Conservation (phyloP, 2,888 invertebrate genomes). For the Abrostola triplasia region DNA sequence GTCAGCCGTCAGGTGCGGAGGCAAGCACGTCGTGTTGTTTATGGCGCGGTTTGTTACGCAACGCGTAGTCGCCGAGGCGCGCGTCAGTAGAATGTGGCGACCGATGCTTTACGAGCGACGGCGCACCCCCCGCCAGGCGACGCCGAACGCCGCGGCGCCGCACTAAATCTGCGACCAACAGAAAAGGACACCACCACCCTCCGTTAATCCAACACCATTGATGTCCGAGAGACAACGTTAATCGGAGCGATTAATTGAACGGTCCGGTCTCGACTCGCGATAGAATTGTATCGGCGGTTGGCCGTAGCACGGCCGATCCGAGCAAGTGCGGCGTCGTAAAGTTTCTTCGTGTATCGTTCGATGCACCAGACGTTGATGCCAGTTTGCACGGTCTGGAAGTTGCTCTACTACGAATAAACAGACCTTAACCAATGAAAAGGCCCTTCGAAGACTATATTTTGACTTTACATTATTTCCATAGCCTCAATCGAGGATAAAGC, state of each 20-base stretch:
- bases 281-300: conserved; percentile 82
- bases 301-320: conserved; percentile 81
- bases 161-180: conserved; percentile 87
- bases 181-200: conserved; percentile 86
- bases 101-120: conserved; percentile 88
- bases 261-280: conserved; percentile 79
- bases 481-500: not conserved
- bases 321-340: conserved; percentile 87
- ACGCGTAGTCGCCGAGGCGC: conserved; percentile 88
- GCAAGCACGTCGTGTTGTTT: conserved; percentile 84
- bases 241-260: conserved; percentile 86
- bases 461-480: not conserved
- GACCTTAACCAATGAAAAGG: conserved; percentile 13
- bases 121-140: conserved; percentile 81
- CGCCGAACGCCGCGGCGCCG: conserved; percentile 87
- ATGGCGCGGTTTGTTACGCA: conserved; percentile 86
- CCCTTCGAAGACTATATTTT: not conserved
- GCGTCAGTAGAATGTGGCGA: conserved; percentile 88
- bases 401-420: conserved; percentile 74
- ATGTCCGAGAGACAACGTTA: conserved; percentile 83
- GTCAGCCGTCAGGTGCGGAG: conserved; percentile 76
- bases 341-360: conserved; percentile 88
- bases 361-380: conserved; percentile 87
- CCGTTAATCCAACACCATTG: conserved; percentile 84
- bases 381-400: conserved; percentile 68